These are phyloP conservation scores for Archaeoteleia sp. DNA, from an alignment of 2,888 invertebrate species.

Conservation along the genomic window DNA sequence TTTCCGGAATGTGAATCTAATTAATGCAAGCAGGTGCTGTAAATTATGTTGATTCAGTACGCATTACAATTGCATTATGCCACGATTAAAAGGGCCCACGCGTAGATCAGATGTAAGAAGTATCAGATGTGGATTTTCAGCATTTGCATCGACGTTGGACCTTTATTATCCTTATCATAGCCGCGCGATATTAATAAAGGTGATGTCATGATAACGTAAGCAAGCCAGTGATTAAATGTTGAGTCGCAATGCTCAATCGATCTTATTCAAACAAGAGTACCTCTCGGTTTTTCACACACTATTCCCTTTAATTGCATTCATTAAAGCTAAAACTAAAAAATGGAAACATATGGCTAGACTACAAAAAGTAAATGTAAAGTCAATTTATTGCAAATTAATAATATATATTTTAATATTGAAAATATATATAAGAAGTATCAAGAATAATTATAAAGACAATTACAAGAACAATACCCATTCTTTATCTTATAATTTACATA, in stretches of 20 bases:
- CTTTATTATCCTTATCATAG: slow-evolving; percentile 49
- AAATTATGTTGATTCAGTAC: neutral
- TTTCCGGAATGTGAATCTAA: no score
- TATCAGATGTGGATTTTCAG: slow-evolving; percentile 22
- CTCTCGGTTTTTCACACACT: slow-evolving; percentile 25
- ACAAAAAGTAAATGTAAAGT: slow-evolving; percentile 22
- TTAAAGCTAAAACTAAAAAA: slow-evolving; percentile 25
- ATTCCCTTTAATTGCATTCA: slow-evolving; percentile 42
- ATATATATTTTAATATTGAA: no score
- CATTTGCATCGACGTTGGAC: slow-evolving; percentile 37
- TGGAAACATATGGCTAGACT: slow-evolving; percentile 11
- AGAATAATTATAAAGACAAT: no score
- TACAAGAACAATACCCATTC: no score
- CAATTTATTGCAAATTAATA: slow-evolving; percentile 27
- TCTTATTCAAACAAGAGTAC: slow-evolving; percentile 37
- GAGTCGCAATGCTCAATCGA: slow-evolving; percentile 29
- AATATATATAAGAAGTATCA: no score
- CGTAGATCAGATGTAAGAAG: neutral
- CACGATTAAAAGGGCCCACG: slow-evolving; percentile 34
- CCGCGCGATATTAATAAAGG: slow-evolving; percentile 42
- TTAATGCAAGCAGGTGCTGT: slow-evolving; percentile 25
- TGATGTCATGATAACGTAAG: slow-evolving; percentile 47
- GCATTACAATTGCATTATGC: slow-evolving; percentile 20
- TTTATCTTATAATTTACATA: no score
- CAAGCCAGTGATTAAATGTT: slow-evolving; percentile 28